phyloP scores from a whole-genome alignment of 2,888 invertebrate species.

The Axea sp. region DNA sequence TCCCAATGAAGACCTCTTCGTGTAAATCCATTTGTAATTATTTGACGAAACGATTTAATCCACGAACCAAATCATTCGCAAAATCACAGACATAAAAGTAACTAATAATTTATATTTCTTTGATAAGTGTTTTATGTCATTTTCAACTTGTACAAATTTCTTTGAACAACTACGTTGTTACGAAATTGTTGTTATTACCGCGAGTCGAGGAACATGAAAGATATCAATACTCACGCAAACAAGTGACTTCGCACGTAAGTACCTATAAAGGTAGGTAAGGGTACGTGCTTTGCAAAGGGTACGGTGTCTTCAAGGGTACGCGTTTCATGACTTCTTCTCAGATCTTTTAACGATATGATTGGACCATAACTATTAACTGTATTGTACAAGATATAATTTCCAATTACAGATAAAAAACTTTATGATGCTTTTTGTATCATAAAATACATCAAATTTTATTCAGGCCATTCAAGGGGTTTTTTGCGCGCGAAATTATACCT shows the following conservation, averaged over 20 bases:
- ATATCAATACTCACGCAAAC: constrained; percentile 26
- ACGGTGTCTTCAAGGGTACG: constrained; percentile 22
- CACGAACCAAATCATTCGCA: no score
- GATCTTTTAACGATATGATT: constrained; percentile 30
- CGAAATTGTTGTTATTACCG: constrained; percentile 29
- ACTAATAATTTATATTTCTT: no score
- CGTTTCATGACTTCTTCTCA: constrained; percentile 19
- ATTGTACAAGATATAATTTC: constrained; percentile 36
- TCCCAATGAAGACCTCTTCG: no score
- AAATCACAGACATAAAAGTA: no score
- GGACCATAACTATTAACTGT: constrained; percentile 34
- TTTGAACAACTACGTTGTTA: constrained; percentile 10
- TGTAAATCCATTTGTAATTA: no score
- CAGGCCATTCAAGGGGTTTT: constrained; percentile 5
- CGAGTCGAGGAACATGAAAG: constrained; percentile 16
- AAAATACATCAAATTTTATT: constrained; percentile 8
- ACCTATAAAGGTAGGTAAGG: constrained; percentile 26
- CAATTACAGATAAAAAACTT: constrained; percentile 36
- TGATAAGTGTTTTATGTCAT: background rate
- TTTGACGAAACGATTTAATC: no score
- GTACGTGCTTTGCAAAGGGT: constrained; percentile 37
- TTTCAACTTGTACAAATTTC: constrained; percentile 16
- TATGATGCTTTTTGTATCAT: constrained; percentile 28
- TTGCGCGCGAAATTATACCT: no score
- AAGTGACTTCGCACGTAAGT: constrained; percentile 31